These are phyloP conservation scores for Perccottus glenii DNA, from an alignment of 2,113 vertebrate genomes.

Conservation along the genomic window DNA sequence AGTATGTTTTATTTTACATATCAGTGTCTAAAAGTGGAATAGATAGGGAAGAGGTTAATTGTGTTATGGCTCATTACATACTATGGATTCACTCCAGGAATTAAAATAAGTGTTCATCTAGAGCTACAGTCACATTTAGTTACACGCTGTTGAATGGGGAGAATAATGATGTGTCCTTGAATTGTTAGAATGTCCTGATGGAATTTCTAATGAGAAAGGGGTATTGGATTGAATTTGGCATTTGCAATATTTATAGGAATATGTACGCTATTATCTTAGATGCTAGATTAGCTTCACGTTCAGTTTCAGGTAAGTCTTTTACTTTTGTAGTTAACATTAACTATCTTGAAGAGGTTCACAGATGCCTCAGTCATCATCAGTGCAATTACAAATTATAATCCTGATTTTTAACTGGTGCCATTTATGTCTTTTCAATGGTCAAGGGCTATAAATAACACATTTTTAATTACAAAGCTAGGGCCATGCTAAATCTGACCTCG, in stretches of 20 bases:
- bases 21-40: background rate
- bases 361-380: no score
- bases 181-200: conserved; percentile 27
- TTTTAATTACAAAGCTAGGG: no score
- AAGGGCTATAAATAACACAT: background rate
- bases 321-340: background rate
- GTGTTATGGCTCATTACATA: conserved; percentile 3
- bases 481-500: background rate
- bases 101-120: conserved; percentile 1
- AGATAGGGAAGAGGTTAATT: conserved; percentile 9
- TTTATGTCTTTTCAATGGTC: background rate
- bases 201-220: conserved; percentile 24
- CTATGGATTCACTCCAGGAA: conserved; percentile 7
- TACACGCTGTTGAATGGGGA: conserved; percentile 4
- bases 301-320: no score
- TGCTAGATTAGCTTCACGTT: background rate
- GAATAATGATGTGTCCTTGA: conserved; percentile 19
- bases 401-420: background rate
- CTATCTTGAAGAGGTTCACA: no score
- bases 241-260: conserved; percentile 4
- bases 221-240: conserved; percentile 6
- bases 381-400: no score
- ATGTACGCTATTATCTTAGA: conserved; percentile 4
- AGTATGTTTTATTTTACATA: conserved; percentile 6
- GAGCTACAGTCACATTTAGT: background rate